Conservation (phyloP, 2,113 vertebrate species). For the Tichodroma muraria region DNA sequence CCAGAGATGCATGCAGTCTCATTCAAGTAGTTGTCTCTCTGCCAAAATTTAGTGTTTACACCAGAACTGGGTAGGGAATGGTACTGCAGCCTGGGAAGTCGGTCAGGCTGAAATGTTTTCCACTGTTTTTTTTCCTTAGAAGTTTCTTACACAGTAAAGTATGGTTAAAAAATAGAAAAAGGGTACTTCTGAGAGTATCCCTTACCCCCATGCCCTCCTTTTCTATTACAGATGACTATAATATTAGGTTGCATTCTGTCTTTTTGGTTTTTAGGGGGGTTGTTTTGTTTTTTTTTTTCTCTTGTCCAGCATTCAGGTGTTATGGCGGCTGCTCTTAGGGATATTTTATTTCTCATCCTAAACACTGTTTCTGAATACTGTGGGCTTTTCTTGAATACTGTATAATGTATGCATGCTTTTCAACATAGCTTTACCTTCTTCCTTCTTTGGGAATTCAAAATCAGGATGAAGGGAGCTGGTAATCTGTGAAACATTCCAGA, state of each 20-base stretch:
- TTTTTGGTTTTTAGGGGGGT: background rate
- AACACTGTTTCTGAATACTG: background rate
- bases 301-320: background rate
- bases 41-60: background rate
- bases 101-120: background rate
- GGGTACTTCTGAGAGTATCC: background rate
- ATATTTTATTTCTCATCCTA: background rate
- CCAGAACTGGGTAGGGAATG: background rate
- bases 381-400: background rate
- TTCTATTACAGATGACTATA: background rate
- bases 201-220: background rate
- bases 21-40: background rate
- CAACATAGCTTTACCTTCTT: background rate
- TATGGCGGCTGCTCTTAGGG: background rate
- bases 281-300: background rate
- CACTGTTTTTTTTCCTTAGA: background rate
- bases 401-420: background rate
- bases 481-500: background rate
- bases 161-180: background rate
- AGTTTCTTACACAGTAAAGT: background rate
- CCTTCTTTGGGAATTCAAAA: background rate
- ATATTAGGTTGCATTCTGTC: background rate
- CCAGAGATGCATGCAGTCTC: background rate
- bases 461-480: background rate
- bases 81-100: background rate